A percentile compares a stretch with the other conserved stretches of the same genome.
Conservation (phyloP, 2,888 invertebrate genomes). For the Tachina lurida region DNA sequence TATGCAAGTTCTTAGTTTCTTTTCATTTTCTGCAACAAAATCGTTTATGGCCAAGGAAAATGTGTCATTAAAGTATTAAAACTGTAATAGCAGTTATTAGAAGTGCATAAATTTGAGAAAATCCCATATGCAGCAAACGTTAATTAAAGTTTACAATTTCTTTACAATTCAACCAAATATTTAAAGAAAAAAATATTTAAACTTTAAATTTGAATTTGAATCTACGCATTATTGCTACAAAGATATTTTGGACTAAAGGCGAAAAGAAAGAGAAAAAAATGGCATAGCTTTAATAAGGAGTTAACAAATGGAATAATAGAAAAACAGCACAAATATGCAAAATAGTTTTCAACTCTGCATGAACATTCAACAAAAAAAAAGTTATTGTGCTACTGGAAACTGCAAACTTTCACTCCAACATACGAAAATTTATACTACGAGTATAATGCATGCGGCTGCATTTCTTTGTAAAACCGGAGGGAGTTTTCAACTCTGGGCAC, state of each 20-base stretch:
- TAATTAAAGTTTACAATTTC: conserved; percentile 56
- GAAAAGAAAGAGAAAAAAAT: not conserved
- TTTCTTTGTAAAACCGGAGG: conserved; percentile 24
- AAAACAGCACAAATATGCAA: conserved; percentile 32
- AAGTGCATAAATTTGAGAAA: conserved; percentile 50
- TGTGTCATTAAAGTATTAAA: conserved; percentile 60
- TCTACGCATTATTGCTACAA: not conserved
- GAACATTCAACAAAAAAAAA: not conserved
- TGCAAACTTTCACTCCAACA: conserved; percentile 42
- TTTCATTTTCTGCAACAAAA: not conserved
- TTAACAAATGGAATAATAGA: conserved; percentile 10
- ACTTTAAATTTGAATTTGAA: not conserved
- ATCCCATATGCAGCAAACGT: conserved; percentile 12
- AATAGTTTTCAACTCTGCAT: conserved; percentile 11
- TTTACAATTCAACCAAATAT: conserved; percentile 6
- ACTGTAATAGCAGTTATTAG: conserved; percentile 56
- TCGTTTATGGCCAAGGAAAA: conserved; percentile 18
- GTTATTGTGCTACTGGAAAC: conserved; percentile 51
- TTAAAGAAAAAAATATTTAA: not conserved
- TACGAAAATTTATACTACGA: not conserved
- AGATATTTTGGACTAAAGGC: not conserved
- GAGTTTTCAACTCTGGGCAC: conserved; percentile 32
- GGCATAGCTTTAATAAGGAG: not conserved
- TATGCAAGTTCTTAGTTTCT: conserved; percentile 14
- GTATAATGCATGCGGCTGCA: not conserved